These are phyloP conservation scores for Drosophila pseudotalamancana DNA, from an alignment of 2,888 invertebrate genomes.

Conservation along the genomic window DNA sequence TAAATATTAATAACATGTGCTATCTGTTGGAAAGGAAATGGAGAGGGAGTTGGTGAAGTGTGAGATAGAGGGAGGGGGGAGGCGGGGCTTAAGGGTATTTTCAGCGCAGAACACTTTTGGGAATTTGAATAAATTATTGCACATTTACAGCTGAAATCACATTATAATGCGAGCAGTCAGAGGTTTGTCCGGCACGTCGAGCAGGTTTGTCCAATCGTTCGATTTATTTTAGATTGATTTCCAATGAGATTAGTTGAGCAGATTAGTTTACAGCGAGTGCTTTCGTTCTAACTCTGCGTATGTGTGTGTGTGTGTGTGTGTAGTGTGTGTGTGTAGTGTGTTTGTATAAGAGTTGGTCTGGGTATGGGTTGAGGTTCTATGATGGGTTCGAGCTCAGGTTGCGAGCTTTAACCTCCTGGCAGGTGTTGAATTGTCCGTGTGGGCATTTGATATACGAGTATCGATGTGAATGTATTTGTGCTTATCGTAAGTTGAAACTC, in stretches of 20 bases:
- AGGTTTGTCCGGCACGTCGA: slow-evolving; percentile 51
- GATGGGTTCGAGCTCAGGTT: slow-evolving; percentile 26
- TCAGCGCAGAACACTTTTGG: slow-evolving; percentile 59
- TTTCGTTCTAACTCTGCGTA: neutral
- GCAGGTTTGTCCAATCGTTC: slow-evolving; percentile 67
- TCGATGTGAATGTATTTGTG: slow-evolving; percentile 11
- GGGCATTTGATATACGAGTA: slow-evolving; percentile 50
- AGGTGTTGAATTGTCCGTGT: slow-evolving; percentile 61
- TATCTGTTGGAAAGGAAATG: slow-evolving; percentile 26
- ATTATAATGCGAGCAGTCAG: slow-evolving; percentile 68
- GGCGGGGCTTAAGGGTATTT: slow-evolving; percentile 6
- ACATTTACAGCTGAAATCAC: slow-evolving; percentile 77
- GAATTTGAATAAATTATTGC: slow-evolving; percentile 78
- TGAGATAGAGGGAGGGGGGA: no score
- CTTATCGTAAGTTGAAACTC: slow-evolving; percentile 48
- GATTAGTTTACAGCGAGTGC: slow-evolving; percentile 60
- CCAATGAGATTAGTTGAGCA: slow-evolving; percentile 73
- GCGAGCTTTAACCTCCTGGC: slow-evolving; percentile 32
- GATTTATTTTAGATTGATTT: slow-evolving; percentile 77
- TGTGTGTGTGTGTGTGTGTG: slow-evolving; percentile 6
- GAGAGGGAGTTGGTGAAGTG: neutral
- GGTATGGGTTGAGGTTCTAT: slow-evolving; percentile 7
- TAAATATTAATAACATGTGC: slow-evolving; percentile 73
- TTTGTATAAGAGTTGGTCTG: slow-evolving; percentile 25
- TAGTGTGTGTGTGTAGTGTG: neutral